phyloP scores from a whole-genome alignment of 2,888 invertebrate genomes.

The Drosophila kanekoi region DNA sequence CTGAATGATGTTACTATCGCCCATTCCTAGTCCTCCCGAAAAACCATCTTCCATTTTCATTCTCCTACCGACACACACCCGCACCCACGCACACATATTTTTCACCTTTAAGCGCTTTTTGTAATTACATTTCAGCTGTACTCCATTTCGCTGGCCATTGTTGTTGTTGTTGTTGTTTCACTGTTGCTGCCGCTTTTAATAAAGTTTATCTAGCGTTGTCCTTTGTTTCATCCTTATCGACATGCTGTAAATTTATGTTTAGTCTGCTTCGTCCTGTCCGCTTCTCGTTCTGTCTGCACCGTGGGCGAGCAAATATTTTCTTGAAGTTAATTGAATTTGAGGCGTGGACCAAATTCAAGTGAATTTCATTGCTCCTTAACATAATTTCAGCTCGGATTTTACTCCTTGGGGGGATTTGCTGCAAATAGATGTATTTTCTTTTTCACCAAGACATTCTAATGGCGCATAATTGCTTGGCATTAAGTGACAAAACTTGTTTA shows the following conservation, averaged over 20 bases:
- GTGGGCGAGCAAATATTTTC: conserved; percentile 76
- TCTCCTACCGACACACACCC: conserved; percentile 10
- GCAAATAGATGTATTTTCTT: not conserved
- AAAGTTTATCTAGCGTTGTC: conserved; percentile 79
- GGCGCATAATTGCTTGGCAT: conserved; percentile 60
- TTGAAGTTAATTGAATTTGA: conserved; percentile 81
- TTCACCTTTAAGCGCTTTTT: conserved; percentile 77
- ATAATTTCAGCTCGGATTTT: conserved; percentile 54
- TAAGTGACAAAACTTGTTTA: conserved; percentile 73
- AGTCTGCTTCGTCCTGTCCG: conserved; percentile 21
- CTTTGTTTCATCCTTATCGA: conserved; percentile 76
- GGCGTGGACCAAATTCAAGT: conserved; percentile 59
- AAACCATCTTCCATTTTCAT: conserved; percentile 30
- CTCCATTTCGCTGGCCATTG: conserved; percentile 50
- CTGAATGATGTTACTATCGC: conserved; percentile 71
- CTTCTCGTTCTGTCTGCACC: conserved; percentile 34
- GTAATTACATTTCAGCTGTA: conserved; percentile 77
- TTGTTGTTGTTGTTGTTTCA: conserved; percentile 32
- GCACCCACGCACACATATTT: conserved; percentile 47
- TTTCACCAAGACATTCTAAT: conserved; percentile 42
- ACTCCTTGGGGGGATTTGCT: conserved; percentile 18
- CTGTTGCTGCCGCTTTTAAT: conserved; percentile 66
- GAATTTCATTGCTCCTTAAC: conserved; percentile 69
- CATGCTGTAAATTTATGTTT: conserved; percentile 76
- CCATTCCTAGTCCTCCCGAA: conserved; percentile 9